Conservation (phyloP, 92 coral and sea anemone genomes). For the Bergia sp. region DNA sequence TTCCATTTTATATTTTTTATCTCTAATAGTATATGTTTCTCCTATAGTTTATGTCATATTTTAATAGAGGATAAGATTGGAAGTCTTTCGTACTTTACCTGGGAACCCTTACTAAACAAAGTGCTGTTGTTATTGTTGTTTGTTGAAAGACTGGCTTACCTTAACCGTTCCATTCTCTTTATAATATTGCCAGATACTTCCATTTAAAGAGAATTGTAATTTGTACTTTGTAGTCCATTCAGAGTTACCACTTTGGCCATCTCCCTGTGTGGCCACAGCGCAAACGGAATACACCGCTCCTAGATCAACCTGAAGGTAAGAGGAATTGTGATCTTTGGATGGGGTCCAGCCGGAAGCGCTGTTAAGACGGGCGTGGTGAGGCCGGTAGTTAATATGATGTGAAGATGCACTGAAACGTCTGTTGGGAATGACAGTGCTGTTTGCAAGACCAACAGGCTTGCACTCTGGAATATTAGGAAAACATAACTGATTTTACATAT, state of each 20-base stretch:
- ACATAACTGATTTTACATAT: too few species aligned
- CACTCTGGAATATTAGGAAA: background rate
- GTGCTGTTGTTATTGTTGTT: too few species aligned
- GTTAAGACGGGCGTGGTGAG: background rate
- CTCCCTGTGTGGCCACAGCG: constrained; percentile 9
- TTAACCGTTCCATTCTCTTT: background rate
- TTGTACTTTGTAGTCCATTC: constrained; percentile 13
- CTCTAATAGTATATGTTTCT: too few species aligned
- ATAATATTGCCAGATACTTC: background rate
- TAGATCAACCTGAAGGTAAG: background rate
- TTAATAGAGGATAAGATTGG: too few species aligned
- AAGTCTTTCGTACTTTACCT: too few species aligned
- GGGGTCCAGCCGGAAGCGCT: background rate
- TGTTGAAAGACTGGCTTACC: background rate
- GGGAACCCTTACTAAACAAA: too few species aligned
- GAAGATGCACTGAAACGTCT: background rate
- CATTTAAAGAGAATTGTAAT: background rate
- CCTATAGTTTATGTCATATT: too few species aligned
- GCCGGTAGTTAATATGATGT: background rate
- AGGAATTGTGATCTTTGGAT: background rate
- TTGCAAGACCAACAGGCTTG: background rate
- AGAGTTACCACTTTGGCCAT: background rate
- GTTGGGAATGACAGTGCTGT: background rate
- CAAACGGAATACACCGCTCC: background rate
- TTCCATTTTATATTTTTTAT: too few species aligned